Base-by-base conservation (phyloP, 2,797 vertebrate genomes). In the Dendrocincla tyrannina region DNA sequence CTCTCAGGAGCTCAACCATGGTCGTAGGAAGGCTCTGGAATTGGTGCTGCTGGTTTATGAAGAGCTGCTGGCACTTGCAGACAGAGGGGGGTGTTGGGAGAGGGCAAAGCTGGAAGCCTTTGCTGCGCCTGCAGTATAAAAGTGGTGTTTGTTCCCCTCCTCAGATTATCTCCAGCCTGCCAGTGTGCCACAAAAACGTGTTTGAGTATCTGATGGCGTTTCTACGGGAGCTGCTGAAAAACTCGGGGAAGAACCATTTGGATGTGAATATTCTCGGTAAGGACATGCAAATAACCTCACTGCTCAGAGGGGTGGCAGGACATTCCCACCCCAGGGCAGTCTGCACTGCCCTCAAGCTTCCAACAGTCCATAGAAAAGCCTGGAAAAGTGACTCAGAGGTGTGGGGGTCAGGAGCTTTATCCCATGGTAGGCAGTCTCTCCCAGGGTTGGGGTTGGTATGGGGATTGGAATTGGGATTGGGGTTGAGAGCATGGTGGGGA, bases 161-260 rank as follows among this genome's bases (percentile, higher is more conserved):
- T 55, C 94, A 99, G 99, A 96, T 99, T 56, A 97, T 99, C 97
- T 98, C 98, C 81, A 94, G 75, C 88, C 98, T 99, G 97, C 99
- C 99, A 89, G 93, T 44, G 68, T 98, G 98, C 98, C 99, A 99
- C 97, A 98, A 97, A 98, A 99, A 99, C 13, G 99, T 99, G 19
- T 99, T 99, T 98, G 98, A 98, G 23, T 99, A 99, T 96, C 96
- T 99, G 96, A 98, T 98, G 95, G 98, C 98, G 10, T 99, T 99
- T 98, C 98, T 99, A 44, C 98, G 98, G 83, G 99, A 99, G 86
- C 94, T 99, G 78, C 97, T 99, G 96, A 99, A 98, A 97, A 98
- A 99, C 97, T 98, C 99, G 75, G 94, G 94, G 47, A 97, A 97
- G 93, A 99, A 99, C 97, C 98, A 98, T 69, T 97, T 99, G 98